Evolutionary conservation across 1,140 invertebrate species (phyloP).

Genomic region (Pseudomyrmex pallidus): DNA sequence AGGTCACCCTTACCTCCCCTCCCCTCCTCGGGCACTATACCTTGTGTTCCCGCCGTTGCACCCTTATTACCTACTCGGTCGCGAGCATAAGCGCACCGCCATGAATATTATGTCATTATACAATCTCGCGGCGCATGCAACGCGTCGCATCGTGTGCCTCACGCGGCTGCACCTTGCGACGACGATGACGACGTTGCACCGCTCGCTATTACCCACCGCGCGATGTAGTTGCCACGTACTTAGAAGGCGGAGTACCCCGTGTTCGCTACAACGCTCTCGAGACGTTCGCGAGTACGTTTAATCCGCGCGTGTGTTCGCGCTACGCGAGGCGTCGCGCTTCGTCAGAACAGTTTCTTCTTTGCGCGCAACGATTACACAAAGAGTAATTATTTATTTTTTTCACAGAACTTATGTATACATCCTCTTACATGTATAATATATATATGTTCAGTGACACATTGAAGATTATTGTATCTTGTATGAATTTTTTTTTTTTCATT

Average conservation of each 20-base stretch:
- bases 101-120: slow-evolving; percentile 85
- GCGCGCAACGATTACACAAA: slow-evolving; percentile 7
- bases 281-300: slow-evolving; percentile 2
- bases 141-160: slow-evolving; percentile 51
- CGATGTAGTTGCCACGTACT: slow-evolving; percentile 42
- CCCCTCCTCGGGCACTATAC: slow-evolving; percentile 36
- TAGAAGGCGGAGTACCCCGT: slow-evolving; percentile 5
- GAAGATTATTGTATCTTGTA: background rate
- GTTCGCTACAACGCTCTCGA: slow-evolving; percentile 2
- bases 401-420: background rate
- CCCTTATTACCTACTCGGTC: slow-evolving; percentile 80
- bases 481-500: no score
- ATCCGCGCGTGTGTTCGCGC: background rate
- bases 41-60: slow-evolving; percentile 69
- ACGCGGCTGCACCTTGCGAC: slow-evolving; percentile 44
- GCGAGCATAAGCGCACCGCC: slow-evolving; percentile 77
- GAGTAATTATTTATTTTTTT: background rate
- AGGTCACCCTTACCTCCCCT: slow-evolving; percentile 17
- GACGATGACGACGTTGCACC: slow-evolving; percentile 1
- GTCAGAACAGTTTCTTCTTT: background rate
- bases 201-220: slow-evolving; percentile 13
- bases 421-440: no score
- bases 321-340: background rate
- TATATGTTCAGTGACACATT: background rate
- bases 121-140: slow-evolving; percentile 82